phyloP scores from a whole-genome alignment of 53 echinoderm and acorn worm species.

The Crossaster papposus region DNA sequence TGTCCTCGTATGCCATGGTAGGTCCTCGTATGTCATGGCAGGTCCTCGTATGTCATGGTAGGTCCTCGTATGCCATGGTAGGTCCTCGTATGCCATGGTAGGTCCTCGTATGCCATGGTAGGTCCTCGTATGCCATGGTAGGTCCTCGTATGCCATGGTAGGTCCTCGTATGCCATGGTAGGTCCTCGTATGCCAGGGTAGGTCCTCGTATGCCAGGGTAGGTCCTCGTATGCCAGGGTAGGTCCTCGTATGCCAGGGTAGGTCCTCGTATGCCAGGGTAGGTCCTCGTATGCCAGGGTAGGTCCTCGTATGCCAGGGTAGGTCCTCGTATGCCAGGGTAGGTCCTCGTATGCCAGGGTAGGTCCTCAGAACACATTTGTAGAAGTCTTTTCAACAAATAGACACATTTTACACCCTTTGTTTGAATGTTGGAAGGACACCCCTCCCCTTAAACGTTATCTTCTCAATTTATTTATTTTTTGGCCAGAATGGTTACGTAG shows the following conservation, averaged over 20 bases:
- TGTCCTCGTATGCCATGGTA: constrained; percentile 13
- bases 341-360: constrained; percentile 10
- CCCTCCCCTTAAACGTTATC: not conserved
- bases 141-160: constrained; percentile 13
- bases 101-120: constrained; percentile 13
- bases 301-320: constrained; percentile 10
- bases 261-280: constrained; percentile 10
- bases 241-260: constrained; percentile 10
- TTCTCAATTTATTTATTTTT: not conserved
- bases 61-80: constrained; percentile 13
- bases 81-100: constrained; percentile 13
- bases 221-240: constrained; percentile 10
- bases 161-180: constrained; percentile 13
- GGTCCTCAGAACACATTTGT: too few relatives aligned
- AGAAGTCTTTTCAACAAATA: too few relatives aligned
- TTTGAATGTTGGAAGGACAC: too few relatives aligned
- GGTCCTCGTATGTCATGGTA: constrained; percentile 16
- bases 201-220: constrained; percentile 10
- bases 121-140: constrained; percentile 13
- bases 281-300: constrained; percentile 10
- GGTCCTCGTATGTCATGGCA: constrained; percentile 13
- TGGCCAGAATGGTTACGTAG: constrained; percentile 75
- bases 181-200: constrained; percentile 10
- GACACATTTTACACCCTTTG: too few relatives aligned
- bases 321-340: constrained; percentile 10